These are phyloP conservation scores for Heterodera filipjevi DNA, from an alignment of 2,888 invertebrate species.

Conservation along the genomic window DNA sequence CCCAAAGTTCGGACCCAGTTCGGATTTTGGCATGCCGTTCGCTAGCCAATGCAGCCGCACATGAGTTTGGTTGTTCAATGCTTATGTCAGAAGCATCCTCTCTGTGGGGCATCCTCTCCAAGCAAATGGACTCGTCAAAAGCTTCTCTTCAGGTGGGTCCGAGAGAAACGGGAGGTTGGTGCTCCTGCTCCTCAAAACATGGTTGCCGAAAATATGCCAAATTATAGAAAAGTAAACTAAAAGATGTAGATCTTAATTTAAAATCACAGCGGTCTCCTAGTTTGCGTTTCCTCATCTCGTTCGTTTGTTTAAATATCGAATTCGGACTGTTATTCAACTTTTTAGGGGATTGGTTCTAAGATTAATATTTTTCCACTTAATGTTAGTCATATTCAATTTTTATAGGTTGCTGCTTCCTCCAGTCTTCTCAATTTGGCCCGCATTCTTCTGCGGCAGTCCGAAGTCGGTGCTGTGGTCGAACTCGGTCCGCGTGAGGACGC, in stretches of 20 bases:
- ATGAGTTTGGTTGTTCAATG: conserved; percentile 65
- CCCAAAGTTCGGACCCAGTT: conserved; percentile 73
- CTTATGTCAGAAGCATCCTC: conserved; percentile 41
- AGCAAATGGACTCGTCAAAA: conserved; percentile 39
- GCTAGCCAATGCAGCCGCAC: conserved; percentile 80
- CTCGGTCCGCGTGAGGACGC: conserved; percentile 60
- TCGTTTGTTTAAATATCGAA: too few relatives aligned
- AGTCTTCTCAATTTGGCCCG: conserved; percentile 55
- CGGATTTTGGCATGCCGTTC: conserved; percentile 78
- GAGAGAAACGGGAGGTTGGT: too few relatives aligned
- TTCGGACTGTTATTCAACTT: conserved; percentile 24
- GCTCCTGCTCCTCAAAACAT: too few relatives aligned
- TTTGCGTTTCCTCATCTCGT: too few relatives aligned
- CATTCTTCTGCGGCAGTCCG: conserved; percentile 49
- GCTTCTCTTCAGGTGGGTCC: conserved; percentile 43
- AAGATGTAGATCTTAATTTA: too few relatives aligned
- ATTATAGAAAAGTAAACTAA: too few relatives aligned
- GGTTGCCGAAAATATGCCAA: too few relatives aligned
- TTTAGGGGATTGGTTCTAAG: too few relatives aligned
- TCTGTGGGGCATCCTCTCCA: conserved; percentile 41
- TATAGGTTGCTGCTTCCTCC: conserved; percentile 51
- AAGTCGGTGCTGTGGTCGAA: conserved; percentile 44
- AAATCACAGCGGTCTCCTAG: too few relatives aligned
- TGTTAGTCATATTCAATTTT: too few relatives aligned
- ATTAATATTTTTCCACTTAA: too few relatives aligned